Percentiles rank a stretch among this genome's conserved stretches.
Evolutionary conservation across 1,140 invertebrate genomes (phyloP).

Genomic region (Apis dorsata): DNA sequence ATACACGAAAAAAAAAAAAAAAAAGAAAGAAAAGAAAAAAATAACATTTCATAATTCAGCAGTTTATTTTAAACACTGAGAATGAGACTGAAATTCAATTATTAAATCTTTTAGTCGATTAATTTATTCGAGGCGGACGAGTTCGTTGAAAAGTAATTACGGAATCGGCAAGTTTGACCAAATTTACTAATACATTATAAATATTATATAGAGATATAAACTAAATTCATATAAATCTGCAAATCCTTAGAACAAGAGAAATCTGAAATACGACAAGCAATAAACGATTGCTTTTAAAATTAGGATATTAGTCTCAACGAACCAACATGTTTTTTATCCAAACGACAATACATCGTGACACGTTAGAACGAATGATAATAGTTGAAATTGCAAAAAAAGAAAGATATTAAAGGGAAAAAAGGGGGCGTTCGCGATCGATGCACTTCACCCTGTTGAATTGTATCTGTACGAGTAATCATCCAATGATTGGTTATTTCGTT

Average conservation of each 20-base stretch:
- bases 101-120: conserved; percentile 32
- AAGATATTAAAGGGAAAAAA: not conserved
- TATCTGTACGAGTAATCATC: not conserved
- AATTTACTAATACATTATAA: conserved; percentile 15
- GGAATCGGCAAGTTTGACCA: not conserved
- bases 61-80: no score
- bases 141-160: not conserved
- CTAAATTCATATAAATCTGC: not conserved
- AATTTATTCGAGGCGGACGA: conserved; percentile 38
- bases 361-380: not conserved
- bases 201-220: not conserved
- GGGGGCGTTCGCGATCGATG: not conserved
- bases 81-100: conserved; percentile 51
- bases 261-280: not conserved
- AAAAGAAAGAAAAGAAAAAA: not conserved
- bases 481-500: not conserved
- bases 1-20: not conserved
- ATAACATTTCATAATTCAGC: conserved; percentile 9
- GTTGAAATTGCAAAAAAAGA: not conserved
- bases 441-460: not conserved
- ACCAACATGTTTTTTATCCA: conserved; percentile 45
- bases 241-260: not conserved
- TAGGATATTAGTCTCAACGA: conserved; percentile 19
- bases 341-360: conserved; percentile 37
- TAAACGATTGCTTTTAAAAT: conserved; percentile 9